phyloP scores from a whole-genome alignment of 2,113 vertebrate species.

The Dermatemys mawii region DNA sequence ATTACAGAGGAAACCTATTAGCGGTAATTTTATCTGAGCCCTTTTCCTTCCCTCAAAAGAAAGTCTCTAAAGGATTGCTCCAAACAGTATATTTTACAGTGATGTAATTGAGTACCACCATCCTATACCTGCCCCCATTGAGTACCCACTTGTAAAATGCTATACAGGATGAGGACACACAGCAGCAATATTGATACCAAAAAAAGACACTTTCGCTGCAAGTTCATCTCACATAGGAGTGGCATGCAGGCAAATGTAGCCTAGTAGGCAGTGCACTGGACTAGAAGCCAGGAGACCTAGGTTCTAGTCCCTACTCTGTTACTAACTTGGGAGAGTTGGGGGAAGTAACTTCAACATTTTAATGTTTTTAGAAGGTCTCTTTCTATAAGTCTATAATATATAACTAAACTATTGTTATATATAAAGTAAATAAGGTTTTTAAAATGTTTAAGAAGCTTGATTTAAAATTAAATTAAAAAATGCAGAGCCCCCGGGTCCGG shows the following conservation, averaged over 20 bases:
- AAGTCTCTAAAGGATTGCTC: not conserved
- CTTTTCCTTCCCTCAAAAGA: not conserved
- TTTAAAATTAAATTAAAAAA: too few species aligned
- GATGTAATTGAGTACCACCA: not conserved
- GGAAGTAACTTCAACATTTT: not conserved
- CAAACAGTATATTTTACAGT: not conserved
- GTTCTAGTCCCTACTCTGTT: not conserved
- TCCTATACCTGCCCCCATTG: too few species aligned
- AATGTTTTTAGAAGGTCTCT: too few species aligned
- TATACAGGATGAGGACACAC: not conserved
- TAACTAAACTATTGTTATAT: too few species aligned
- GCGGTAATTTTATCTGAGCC: not conserved
- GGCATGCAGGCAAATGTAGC: not conserved
- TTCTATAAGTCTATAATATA: too few species aligned
- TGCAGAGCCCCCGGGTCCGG: too few species aligned
- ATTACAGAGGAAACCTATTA: not conserved
- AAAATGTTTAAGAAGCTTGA: too few species aligned
- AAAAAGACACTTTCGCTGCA: rapidly evolving
- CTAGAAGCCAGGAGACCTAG: not conserved
- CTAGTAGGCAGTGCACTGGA: not conserved
- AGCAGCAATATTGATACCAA: rapidly evolving
- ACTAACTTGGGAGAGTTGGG: not conserved
- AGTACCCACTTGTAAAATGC: not conserved
- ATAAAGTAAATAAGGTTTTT: too few species aligned
- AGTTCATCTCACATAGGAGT: not conserved